Conservation (phyloP, 1,140 invertebrate species). For the Gonatopus flavifemur region DNA sequence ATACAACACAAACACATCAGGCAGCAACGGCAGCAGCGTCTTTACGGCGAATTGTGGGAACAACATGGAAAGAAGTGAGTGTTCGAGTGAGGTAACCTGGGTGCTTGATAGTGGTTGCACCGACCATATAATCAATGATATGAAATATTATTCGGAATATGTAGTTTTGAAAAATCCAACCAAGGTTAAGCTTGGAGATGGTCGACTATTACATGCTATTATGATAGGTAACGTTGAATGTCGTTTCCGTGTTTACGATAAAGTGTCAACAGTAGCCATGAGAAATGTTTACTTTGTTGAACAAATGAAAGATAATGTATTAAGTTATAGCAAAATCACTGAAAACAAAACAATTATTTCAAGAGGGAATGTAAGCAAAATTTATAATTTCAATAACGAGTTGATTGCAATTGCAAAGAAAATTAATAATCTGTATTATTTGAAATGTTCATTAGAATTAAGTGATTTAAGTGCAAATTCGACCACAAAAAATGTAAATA, state of each 20-base stretch:
- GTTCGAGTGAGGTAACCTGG: not conserved
- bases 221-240: conserved; percentile 7
- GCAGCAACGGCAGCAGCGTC: too few relatives aligned
- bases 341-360: conserved; percentile 8
- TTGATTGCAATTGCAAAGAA: too few relatives aligned
- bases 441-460: conserved; percentile 6
- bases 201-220: conserved; percentile 1
- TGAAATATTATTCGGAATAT: not conserved
- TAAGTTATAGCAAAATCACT: conserved; percentile 12
- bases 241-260: conserved; percentile 9
- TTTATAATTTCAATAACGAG: conserved; percentile 10
- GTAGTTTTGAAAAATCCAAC: not conserved
- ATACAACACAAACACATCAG: not conserved
- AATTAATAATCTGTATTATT: conserved; percentile 8
- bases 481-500: not conserved
- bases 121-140: not conserved
- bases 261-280: conserved; percentile 3
- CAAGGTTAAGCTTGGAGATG: too few relatives aligned
- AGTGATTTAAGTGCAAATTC: not conserved
- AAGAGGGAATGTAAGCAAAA: conserved; percentile 1
- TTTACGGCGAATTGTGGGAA: not conserved
- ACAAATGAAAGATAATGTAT: conserved; percentile 8
- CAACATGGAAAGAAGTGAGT: not conserved
- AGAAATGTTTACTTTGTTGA: conserved; percentile 12
- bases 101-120: too few relatives aligned